These are phyloP conservation scores for Frieseomelitta varia DNA, from an alignment of 1,140 invertebrate genomes.

Conservation along the genomic window DNA sequence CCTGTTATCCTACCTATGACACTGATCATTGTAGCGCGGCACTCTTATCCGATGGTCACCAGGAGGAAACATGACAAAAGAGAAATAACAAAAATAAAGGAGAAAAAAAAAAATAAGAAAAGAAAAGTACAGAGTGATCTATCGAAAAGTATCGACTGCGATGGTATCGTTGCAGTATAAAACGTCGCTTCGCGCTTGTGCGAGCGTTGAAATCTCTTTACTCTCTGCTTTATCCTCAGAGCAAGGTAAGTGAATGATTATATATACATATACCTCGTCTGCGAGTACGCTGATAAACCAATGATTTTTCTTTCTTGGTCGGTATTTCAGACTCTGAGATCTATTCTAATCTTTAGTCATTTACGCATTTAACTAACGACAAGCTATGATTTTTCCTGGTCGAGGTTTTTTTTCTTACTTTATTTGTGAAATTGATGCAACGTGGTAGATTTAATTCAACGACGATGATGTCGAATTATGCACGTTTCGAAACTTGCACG, in stretches of 20 bases:
- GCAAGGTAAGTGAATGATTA: slow-evolving; percentile 20
- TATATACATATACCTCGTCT: no score
- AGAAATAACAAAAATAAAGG: neutral
- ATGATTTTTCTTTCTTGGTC: no score
- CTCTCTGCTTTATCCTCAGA: neutral
- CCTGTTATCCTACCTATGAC: slow-evolving; percentile 23
- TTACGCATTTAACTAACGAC: no score
- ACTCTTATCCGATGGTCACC: slow-evolving; percentile 41
- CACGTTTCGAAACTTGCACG: no score
- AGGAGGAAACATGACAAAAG: neutral
- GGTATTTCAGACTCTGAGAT: no score
- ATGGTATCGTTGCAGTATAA: slow-evolving; percentile 48
- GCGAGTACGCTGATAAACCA: no score
- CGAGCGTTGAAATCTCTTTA: neutral
- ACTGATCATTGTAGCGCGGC: slow-evolving; percentile 59
- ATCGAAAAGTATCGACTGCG: slow-evolving; percentile 59
- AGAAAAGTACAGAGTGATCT: slow-evolving; percentile 56
- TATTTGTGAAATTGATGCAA: no score
- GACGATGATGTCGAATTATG: no score
- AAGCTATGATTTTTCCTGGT: no score
- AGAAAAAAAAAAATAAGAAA: neutral
- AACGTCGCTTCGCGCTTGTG: slow-evolving; percentile 2
- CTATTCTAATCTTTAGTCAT: no score
- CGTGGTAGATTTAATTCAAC: no score
- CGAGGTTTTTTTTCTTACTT: no score